Base-by-base conservation (phyloP, 1,140 invertebrate genomes). In the Scaptomyza graminum region DNA sequence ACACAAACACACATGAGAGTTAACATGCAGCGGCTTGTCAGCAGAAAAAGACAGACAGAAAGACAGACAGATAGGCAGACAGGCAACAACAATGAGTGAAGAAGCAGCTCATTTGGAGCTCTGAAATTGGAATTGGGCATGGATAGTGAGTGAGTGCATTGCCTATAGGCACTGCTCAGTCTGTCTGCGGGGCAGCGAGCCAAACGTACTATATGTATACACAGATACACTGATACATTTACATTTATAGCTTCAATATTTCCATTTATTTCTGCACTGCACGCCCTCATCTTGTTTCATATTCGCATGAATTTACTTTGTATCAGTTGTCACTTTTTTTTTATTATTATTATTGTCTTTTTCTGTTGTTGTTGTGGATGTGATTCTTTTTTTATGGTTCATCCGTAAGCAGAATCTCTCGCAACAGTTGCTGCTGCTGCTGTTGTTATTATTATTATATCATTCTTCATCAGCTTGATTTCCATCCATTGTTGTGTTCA, bases 231-330 rank as follows among this genome's bases (percentile, higher is more conserved):
- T 39, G 68, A 72, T 64, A 73, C 73, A 63, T 56, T 60, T 72
- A 60, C 37, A 66, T 50, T 57, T 73, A 46, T 43, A 63, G 51
- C 65, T 64, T 64, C 61, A 51, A 34, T 80, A 72, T 87, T 66
- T 62, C 57, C 76, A 79, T 85, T 85, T 83, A 78, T 82, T 77
- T 74, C 77, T 62, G 47, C 63, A 57, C 37, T 43, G 37, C 47
- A 63, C 59, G 52, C 64, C 68, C 76, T 59, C 50, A 46, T 43
- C 68, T 73, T 66, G 74, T 63, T 87, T 87, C 78, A 78, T 63
- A 88, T 88, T 88, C 83, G 79, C 83, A 79, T 88, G 79, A 88
- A 88, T 88, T 83, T 88, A 88, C 83, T 88, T 88, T 88, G 83
- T 88, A 88, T 88, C 83, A 88, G 83, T 88, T 88, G 83, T 88